Conservation (phyloP, 2,113 vertebrate genomes). For the Axis porcinus region DNA sequence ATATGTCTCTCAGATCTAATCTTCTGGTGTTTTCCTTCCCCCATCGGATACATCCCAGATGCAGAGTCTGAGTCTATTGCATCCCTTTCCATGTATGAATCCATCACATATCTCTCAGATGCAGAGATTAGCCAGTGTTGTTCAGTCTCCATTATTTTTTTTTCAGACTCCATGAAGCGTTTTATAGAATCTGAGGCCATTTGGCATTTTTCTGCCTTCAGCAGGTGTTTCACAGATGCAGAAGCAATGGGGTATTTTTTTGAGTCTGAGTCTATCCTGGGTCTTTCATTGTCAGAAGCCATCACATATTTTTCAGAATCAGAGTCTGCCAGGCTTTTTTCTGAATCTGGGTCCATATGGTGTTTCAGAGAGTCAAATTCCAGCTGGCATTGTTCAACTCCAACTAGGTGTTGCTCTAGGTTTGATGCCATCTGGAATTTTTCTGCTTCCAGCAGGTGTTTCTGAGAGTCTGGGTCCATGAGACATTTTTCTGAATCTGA, state of each 20-base stretch:
- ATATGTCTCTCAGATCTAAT: not conserved
- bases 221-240: not conserved
- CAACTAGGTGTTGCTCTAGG: not conserved
- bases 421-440: not conserved
- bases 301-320: slow-evolving; percentile 7
- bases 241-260: not conserved
- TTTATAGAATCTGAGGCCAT: slow-evolving; percentile 54
- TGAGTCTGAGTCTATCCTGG: not conserved
- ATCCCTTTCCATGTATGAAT: not conserved
- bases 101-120: not conserved
- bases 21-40: not conserved
- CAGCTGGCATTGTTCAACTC: not conserved
- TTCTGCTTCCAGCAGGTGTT: not conserved
- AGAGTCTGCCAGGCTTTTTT: slow-evolving; percentile 31
- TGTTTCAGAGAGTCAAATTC: slow-evolving; percentile 18
- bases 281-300: slow-evolving; percentile 26
- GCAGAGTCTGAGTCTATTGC: not conserved
- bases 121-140: not conserved
- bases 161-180: slow-evolving; percentile 8
- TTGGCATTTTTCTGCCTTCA: slow-evolving; percentile 30
- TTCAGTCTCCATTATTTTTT: not conserved
- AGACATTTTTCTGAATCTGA: slow-evolving; percentile 28
- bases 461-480: not conserved
- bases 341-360: slow-evolving; percentile 36
- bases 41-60: not conserved